phyloP scores from a whole-genome alignment of 2,888 invertebrate species.

The Heteromyza rotundicornis region DNA sequence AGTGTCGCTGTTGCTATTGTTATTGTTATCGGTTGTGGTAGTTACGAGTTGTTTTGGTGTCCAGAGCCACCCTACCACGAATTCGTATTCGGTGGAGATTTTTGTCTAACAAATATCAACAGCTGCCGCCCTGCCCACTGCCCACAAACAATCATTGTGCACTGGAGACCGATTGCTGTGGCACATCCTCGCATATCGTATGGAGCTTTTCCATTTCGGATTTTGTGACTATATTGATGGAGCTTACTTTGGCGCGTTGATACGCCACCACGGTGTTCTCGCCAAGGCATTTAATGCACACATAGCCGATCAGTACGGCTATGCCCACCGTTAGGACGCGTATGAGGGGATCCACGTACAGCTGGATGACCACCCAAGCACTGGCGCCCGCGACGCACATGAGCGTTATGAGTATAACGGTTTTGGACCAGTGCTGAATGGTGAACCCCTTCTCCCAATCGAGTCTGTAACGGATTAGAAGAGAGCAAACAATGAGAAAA shows the following conservation, averaged over 20 bases:
- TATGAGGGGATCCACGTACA: conserved; percentile 78
- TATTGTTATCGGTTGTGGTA: background rate
- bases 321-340: conserved; percentile 82
- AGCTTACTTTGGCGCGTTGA: conserved; percentile 87
- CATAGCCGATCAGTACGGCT: conserved; percentile 82
- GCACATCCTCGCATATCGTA: conserved; percentile 61
- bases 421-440: conserved; percentile 82
- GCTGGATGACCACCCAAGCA: conserved; percentile 81
- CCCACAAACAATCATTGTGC: background rate
- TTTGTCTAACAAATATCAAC: background rate
- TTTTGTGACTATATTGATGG: conserved; percentile 74
- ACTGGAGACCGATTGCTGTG: too few relatives aligned
- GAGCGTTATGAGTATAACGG: conserved; percentile 76
- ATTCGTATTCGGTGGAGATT: background rate
- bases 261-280: conserved; percentile 89
- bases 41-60: too few relatives aligned
- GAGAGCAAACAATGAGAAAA: background rate
- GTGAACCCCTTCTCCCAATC: conserved; percentile 87
- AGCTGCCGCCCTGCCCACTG: too few relatives aligned
- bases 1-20: background rate
- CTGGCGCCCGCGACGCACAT: conserved; percentile 80
- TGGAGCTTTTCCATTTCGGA: conserved; percentile 60
- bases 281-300: conserved; percentile 85
- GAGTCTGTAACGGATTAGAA: conserved; percentile 66
- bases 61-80: background rate